Evolutionary conservation across 2,888 invertebrate genomes (phyloP), one percentile per base, ranked within the genome.

Genomic region (Synanthedon formicaeformis): DNA sequence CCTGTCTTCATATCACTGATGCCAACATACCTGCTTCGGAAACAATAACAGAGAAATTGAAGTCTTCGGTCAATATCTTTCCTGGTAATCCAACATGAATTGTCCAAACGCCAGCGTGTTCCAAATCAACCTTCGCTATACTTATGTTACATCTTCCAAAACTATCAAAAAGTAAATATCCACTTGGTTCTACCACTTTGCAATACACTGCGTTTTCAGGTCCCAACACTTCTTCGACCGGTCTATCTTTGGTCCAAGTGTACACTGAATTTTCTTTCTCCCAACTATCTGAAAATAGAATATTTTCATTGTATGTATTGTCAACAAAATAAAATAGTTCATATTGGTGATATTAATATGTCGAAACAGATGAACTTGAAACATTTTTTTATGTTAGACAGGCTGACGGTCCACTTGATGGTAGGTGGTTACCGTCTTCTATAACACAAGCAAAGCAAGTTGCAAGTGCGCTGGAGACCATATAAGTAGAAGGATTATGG

Each of bases 161-260:
- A 41, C 66, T 66, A 34, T 83, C 78, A 54, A 67, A 81, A 5
- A 73, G 59, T 0, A 56, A 57, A 13, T 58, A 52, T 0, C 64
- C 66, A 12, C 51, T 48, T 0, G 73, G 67, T 40, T 75, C 70
- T 4, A 59, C 55, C 1, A 83, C 54, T 53, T 58, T 71, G 57
- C 87, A 87, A 65, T 79, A 85, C 0, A 78, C 62, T 0, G 76
- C 69, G 51, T 74, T 60, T 52, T 70, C 68, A 0, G 83, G 75
- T 0, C 86, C 85, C 6, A 82, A 40, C 1, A 55, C 54, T 34
- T 60, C 55, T 23, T 67, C 56, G 0, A 79, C 64, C 3, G 71
- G 58, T 16, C 59, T 62, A 45, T 75, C 74, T 40, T 62, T 55
- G 13, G 50, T 58, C 67, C 71, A 73, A 2, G 53, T 52, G 1